Evolutionary conservation across 2,888 invertebrate species (phyloP).

Genomic region (Trisateles emortualis): DNA sequence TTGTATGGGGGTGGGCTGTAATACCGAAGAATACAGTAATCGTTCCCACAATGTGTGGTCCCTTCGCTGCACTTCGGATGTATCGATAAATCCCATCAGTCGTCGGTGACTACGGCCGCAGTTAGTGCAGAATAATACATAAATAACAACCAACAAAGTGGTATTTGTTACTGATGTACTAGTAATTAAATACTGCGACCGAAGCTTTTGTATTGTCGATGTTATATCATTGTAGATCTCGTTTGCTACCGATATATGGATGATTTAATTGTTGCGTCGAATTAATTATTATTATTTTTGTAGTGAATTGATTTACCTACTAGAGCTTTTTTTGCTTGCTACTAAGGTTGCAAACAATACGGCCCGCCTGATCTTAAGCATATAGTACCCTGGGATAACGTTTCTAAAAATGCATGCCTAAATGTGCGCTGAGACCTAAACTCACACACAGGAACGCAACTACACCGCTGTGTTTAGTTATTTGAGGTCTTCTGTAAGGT

Average conservation of each 20-base stretch:
- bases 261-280: too few relatives aligned
- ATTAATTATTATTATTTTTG: too few relatives aligned
- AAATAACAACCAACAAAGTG: slow-evolving; percentile 41
- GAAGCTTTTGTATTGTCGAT: slow-evolving; percentile 23
- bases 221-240: slow-evolving; percentile 4
- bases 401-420: too few relatives aligned
- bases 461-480: too few relatives aligned
- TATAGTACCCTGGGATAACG: too few relatives aligned
- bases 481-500: too few relatives aligned
- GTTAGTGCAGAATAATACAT: slow-evolving; percentile 52
- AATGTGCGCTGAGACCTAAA: too few relatives aligned
- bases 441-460: too few relatives aligned
- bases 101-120: slow-evolving; percentile 32
- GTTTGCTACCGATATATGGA: neutral
- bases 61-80: slow-evolving; percentile 50
- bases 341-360: too few relatives aligned
- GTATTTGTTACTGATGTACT: slow-evolving; percentile 34
- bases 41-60: slow-evolving; percentile 73
- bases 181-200: slow-evolving; percentile 15
- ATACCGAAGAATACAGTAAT: slow-evolving; percentile 47
- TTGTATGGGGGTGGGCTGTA: slow-evolving; percentile 66
- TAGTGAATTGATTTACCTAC: too few relatives aligned
- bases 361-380: too few relatives aligned
- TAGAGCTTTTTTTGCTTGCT: too few relatives aligned
- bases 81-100: slow-evolving; percentile 60